Evolutionary conservation across 1,140 invertebrate species (phyloP).

Genomic region (Drosophila persimilis): DNA sequence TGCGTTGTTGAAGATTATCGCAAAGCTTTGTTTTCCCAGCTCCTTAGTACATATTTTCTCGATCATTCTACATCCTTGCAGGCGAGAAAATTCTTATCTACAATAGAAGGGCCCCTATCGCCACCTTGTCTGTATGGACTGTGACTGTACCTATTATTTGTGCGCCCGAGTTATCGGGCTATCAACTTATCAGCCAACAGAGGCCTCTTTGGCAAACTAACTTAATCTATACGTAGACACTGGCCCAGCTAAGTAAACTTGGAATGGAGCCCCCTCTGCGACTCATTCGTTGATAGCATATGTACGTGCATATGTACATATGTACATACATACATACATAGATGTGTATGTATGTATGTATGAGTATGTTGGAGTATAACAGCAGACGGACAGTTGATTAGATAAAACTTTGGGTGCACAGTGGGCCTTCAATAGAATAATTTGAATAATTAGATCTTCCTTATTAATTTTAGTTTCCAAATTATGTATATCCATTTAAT

Average conservation of each 20-base stretch:
- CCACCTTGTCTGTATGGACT: conserved; percentile 68
- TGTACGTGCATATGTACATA: conserved; percentile 33
- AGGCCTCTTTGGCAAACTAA: conserved; percentile 59
- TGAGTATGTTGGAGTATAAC: conserved; percentile 11
- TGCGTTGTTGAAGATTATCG: background rate
- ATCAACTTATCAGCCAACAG: conserved; percentile 67
- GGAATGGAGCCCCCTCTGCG: conserved; percentile 46
- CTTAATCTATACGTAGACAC: conserved; percentile 34
- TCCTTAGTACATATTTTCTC: background rate
- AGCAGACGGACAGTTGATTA: conserved; percentile 53
- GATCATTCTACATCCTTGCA: conserved; percentile 7
- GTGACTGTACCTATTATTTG: conserved; percentile 61
- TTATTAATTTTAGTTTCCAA: too few relatives aligned
- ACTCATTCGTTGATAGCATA: conserved; percentile 48
- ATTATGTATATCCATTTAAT: too few relatives aligned
- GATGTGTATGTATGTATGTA: too few relatives aligned
- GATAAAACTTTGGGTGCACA: conserved; percentile 52
- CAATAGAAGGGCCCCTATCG: conserved; percentile 34
- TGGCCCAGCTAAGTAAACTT: conserved; percentile 66
- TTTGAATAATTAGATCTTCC: background rate
- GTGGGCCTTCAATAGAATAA: conserved; percentile 5
- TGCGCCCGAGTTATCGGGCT: conserved; percentile 36
- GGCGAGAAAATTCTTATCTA: conserved; percentile 5
- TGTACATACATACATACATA: conserved; percentile 12
- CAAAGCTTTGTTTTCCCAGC: background rate